Base-by-base conservation (phyloP, 2,113 vertebrate species). In the Oxygymnocypris stewartii region DNA sequence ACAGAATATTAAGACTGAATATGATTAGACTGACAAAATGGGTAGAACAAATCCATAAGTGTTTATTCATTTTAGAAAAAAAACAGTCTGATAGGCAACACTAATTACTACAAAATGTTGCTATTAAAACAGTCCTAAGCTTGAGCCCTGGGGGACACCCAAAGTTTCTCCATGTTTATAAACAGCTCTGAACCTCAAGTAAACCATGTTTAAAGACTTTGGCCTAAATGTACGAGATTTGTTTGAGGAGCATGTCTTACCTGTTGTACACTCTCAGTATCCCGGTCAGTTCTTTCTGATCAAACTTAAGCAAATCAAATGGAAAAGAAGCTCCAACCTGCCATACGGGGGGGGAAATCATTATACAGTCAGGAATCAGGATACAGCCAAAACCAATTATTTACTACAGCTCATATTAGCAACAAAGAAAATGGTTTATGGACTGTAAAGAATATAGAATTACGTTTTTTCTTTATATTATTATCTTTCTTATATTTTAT, bases 281-380 rank as follows among this genome's bases (percentile, higher is more conserved):
- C 2, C 95, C 96, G 11, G 91, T 95, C 18, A 95, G 82, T 7
- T 92, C 90, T 88, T 93, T 92, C 86, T 95, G 95, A 67, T 97
- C 95, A 1, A 94, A 97, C 18, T 88, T 95, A 40, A 97, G 90
- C 79, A 97, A 54, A 57, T 97, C 96, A 81, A 97, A 91, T 31
- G 96, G 95, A 82, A 96, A 92, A n/a, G 96, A 95, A 67, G 96
- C 95, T 88, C 94, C 96, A 79, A 95, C 93, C 96, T 97, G 85
- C 28, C 47, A 9, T 84, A 0, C 4, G n/a, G n/a, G n/a, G n/a
- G n/a, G n/a, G n/a, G n/a, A n/a, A 31, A 18, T n/a, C 14, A 73
- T 73, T 51, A 31, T 51, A 9, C 20, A 28, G 11, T 14, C 23
- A 14, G 37, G 23, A 13, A 47, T n/a, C 23, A 47, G n/a, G 35